These are phyloP conservation scores for Drosophila demipolita DNA, from an alignment of 2,888 invertebrate species.

Conservation along the genomic window DNA sequence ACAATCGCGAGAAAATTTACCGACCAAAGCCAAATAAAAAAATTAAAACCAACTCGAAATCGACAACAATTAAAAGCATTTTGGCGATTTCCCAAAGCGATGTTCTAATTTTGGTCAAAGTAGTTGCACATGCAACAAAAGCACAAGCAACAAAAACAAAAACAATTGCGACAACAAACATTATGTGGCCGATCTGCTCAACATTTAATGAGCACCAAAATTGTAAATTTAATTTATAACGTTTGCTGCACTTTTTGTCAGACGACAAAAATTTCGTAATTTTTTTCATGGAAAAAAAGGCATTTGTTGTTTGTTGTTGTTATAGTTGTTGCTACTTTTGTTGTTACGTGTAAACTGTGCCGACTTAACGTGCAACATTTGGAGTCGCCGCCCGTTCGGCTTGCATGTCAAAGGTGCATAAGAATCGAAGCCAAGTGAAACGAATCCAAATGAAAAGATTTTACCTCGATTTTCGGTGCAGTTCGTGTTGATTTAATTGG, in stretches of 20 bases:
- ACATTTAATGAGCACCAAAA: slow-evolving; percentile 62
- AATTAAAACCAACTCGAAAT: slow-evolving; percentile 26
- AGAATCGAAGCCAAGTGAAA: slow-evolving; percentile 50
- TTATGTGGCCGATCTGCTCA: slow-evolving; percentile 60
- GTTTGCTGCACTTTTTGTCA: slow-evolving; percentile 74
- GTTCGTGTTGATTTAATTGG: slow-evolving; percentile 68
- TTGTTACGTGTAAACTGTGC: slow-evolving; percentile 71
- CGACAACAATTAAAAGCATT: slow-evolving; percentile 72
- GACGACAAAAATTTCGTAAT: slow-evolving; percentile 72
- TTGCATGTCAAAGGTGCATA: slow-evolving; percentile 78
- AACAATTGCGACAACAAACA: slow-evolving; percentile 67
- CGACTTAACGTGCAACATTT: slow-evolving; percentile 47
- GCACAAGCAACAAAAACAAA: slow-evolving; percentile 17
- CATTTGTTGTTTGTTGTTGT: slow-evolving; percentile 20
- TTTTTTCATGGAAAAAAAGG: slow-evolving; percentile 16
- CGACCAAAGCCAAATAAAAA: slow-evolving; percentile 23
- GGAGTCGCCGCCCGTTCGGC: slow-evolving; percentile 32
- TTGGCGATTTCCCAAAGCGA: slow-evolving; percentile 71
- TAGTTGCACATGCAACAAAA: slow-evolving; percentile 9
- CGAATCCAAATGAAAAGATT: slow-evolving; percentile 16
- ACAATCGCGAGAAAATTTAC: slow-evolving; percentile 72
- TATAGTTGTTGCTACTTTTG: slow-evolving; percentile 10
- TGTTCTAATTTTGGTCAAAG: slow-evolving; percentile 74
- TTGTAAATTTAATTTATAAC: slow-evolving; percentile 81
- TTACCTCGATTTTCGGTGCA: slow-evolving; percentile 26